Conservation (phyloP, 2,113 vertebrate species). For the Tricholaema leucomelas region DNA sequence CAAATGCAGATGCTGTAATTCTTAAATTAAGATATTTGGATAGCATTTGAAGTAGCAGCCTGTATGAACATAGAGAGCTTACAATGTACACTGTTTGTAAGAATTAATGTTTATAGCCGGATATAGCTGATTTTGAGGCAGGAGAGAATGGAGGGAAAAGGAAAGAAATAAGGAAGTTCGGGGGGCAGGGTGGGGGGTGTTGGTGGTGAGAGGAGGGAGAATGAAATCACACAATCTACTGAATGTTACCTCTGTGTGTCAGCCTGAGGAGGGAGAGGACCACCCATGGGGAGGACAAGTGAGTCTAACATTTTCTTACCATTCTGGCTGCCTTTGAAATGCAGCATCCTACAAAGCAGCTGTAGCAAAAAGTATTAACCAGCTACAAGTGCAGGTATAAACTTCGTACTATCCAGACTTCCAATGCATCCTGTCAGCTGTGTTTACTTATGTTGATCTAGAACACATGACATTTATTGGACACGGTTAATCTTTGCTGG, state of each 20-base stretch:
- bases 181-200: too few relatives aligned
- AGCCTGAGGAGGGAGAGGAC: conserved; percentile 20
- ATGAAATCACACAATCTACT: background rate
- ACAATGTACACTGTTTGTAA: background rate
- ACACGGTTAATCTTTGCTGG: background rate
- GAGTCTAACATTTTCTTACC: conserved; percentile 9
- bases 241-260: conserved; percentile 16
- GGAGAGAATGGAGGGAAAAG: background rate
- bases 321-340: conserved; percentile 22
- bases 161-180: background rate
- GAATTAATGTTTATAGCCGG: conserved; percentile 21
- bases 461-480: background rate
- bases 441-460: background rate
- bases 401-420: background rate
- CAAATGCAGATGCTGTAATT: conserved; percentile 64
- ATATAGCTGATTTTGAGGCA: conserved; percentile 24
- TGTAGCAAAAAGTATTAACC: background rate
- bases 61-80: background rate
- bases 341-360: background rate
- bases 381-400: background rate
- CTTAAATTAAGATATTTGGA: conserved; percentile 48
- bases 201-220: background rate
- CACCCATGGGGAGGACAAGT: conserved; percentile 34
- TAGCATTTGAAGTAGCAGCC: background rate
- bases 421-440: conserved; percentile 1